Evolutionary conservation across 1,140 invertebrate species (phyloP).

Genomic region (Archivesica marissinica): DNA sequence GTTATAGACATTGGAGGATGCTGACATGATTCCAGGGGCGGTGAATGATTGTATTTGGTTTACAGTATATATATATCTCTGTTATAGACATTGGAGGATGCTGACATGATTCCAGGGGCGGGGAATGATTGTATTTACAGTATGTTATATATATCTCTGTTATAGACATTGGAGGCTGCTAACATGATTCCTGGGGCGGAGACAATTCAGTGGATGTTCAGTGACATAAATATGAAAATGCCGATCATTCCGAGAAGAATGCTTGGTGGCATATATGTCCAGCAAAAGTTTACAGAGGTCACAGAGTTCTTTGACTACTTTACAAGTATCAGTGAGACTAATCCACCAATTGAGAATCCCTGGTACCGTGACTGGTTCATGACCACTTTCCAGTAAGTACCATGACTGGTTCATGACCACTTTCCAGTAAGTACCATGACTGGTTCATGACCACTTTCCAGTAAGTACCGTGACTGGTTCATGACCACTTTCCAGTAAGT

Average conservation of each 20-base stretch:
- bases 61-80: background rate
- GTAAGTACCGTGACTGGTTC: too few species aligned
- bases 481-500: too few species aligned
- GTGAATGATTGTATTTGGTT: background rate
- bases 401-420: too few species aligned
- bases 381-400: conserved; percentile 63
- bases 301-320: conserved; percentile 79
- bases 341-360: conserved; percentile 75
- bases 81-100: too few species aligned
- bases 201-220: conserved; percentile 75
- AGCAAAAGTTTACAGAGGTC: conserved; percentile 63
- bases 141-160: too few species aligned
- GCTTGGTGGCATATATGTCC: conserved; percentile 72
- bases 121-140: too few species aligned
- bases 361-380: conserved; percentile 84
- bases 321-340: conserved; percentile 69
- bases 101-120: too few species aligned
- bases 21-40: conserved; percentile 51
- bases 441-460: too few species aligned
- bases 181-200: conserved; percentile 40
- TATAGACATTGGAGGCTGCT: conserved; percentile 41
- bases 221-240: conserved; percentile 66
- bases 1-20: conserved; percentile 33
- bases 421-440: too few species aligned
- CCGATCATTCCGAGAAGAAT: conserved; percentile 65